phyloP scores from a whole-genome alignment of 2,797 vertebrate genomes.

The Xenopus petersii region DNA sequence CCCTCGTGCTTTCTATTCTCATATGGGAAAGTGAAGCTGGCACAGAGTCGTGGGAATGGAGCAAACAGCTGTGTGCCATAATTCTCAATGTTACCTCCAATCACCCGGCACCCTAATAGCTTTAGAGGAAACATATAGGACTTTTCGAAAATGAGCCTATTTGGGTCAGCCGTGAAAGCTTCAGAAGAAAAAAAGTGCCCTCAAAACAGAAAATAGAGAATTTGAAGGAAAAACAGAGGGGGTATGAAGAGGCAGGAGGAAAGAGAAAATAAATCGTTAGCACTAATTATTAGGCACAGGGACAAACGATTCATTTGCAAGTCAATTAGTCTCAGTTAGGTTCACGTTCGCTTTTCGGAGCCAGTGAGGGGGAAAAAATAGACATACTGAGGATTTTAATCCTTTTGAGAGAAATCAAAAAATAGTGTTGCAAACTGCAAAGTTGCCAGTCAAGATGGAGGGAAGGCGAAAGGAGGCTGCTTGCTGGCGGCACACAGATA shows the following conservation, averaged over 20 bases:
- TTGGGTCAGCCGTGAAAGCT: constrained; percentile 23
- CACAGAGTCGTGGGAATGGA: constrained; percentile 35
- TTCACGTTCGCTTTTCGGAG: constrained; percentile 68
- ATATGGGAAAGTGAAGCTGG: constrained; percentile 25
- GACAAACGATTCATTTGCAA: constrained; percentile 75
- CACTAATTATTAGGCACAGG: constrained; percentile 70
- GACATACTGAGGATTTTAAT: constrained; percentile 60
- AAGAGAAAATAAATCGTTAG: constrained; percentile 64
- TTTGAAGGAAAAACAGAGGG: constrained; percentile 29
- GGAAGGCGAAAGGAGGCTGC: constrained; percentile 8
- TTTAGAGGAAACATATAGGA: constrained; percentile 48
- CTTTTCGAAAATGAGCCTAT: constrained; percentile 49
- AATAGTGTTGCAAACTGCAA: constrained; percentile 35
- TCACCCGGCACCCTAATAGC: constrained; percentile 25
- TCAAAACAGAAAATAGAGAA: constrained; percentile 21
- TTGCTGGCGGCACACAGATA: too few relatives aligned
- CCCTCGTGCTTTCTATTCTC: constrained; percentile 32
- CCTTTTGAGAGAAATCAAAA: constrained; percentile 45
- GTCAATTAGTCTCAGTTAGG: constrained; percentile 72
- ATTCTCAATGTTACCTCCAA: constrained; percentile 31
- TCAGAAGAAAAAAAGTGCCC: not conserved
- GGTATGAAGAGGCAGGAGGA: constrained; percentile 33
- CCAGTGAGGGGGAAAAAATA: constrained; percentile 63
- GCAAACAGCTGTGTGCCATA: constrained; percentile 46
- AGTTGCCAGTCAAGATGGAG: constrained; percentile 20